These are phyloP conservation scores for Microctenopoma lineatum DNA, from an alignment of 2,797 vertebrate species.

Conservation along the genomic window DNA sequence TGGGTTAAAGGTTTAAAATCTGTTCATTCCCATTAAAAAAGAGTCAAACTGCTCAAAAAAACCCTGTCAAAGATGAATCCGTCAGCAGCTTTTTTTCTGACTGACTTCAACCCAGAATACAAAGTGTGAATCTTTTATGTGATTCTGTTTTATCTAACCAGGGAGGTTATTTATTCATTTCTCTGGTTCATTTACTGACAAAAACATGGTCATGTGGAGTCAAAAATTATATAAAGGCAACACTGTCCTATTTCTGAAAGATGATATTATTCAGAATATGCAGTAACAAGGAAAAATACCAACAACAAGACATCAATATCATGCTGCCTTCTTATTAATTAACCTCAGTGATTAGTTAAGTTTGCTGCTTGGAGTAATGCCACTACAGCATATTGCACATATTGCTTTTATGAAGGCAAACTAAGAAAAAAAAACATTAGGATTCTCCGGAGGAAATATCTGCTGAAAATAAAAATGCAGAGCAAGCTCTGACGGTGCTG, in stretches of 20 bases:
- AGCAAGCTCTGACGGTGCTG: no score
- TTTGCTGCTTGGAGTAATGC: no score
- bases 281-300: neutral
- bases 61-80: neutral
- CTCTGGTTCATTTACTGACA: conserved; percentile 34
- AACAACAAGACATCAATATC: neutral
- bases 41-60: neutral
- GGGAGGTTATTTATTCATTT: conserved; percentile 43
- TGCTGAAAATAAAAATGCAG: no score
- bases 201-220: conserved; percentile 12
- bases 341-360: neutral
- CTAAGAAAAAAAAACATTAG: no score
- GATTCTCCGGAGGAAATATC: no score
- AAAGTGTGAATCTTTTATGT: conserved; percentile 29
- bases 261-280: neutral
- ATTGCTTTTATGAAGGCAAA: no score
- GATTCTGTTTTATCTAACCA: conserved; percentile 31
- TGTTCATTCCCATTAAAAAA: neutral
- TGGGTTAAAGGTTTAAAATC: conserved; percentile 13
- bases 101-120: conserved; percentile 8
- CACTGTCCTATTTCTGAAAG: conserved; percentile 17
- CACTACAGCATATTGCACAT: no score
- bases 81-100: conserved; percentile 10
- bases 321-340: neutral
- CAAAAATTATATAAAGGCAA: conserved; percentile 21